phyloP scores from a whole-genome alignment of 1,140 invertebrate genomes.

The Drosophila nigrodunni region DNA sequence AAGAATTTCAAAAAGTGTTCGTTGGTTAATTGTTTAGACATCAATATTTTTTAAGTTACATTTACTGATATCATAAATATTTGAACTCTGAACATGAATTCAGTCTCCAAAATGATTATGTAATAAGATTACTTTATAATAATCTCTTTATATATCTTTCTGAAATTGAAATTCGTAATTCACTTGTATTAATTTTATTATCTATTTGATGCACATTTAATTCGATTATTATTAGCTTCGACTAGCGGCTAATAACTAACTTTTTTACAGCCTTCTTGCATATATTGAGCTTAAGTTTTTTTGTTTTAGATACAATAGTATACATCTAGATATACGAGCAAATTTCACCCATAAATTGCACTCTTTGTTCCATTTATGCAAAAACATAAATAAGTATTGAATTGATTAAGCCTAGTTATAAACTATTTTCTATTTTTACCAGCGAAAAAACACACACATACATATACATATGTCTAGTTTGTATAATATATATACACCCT shows the following conservation, averaged over 20 bases:
- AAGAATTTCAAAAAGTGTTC: conserved; percentile 11
- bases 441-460: background rate
- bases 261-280: conserved; percentile 43
- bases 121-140: conserved; percentile 14
- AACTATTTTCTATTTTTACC: background rate
- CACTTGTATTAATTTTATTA: conserved; percentile 21
- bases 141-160: conserved; percentile 4
- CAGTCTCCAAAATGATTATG: conserved; percentile 16
- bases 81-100: conserved; percentile 15
- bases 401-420: conserved; percentile 7
- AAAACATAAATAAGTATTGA: conserved; percentile 25
- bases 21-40: conserved; percentile 35
- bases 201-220: conserved; percentile 16
- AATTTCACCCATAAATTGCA: conserved; percentile 70
- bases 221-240: background rate
- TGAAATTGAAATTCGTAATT: conserved; percentile 41
- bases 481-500: conserved; percentile 70
- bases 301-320: conserved; percentile 34
- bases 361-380: conserved; percentile 65
- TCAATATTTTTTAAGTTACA: conserved; percentile 11
- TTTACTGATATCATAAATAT: background rate
- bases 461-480: conserved; percentile 26
- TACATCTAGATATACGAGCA: conserved; percentile 24
- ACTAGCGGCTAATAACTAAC: conserved; percentile 10
- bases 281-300: conserved; percentile 33